Evolutionary conservation across 2,797 vertebrate genomes (phyloP).

Genomic region (Arctocebus calabarensis): DNA sequence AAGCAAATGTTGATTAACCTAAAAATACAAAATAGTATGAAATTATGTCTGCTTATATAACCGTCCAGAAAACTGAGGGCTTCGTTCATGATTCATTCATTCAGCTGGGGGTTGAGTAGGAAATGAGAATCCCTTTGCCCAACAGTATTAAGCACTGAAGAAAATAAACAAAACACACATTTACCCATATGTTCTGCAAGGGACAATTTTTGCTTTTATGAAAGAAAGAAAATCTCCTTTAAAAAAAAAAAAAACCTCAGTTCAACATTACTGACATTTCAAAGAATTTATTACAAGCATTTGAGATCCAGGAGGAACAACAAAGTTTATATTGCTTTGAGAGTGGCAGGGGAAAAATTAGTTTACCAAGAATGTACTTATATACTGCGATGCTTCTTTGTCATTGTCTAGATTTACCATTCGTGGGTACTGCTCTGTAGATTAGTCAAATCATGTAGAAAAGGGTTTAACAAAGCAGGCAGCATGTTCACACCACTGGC

Average conservation of each 20-base stretch:
- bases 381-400: slow-evolving; percentile 49
- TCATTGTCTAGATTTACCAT: slow-evolving; percentile 59
- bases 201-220: slow-evolving; percentile 81
- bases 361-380: slow-evolving; percentile 75
- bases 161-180: slow-evolving; percentile 77
- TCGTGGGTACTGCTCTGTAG: neutral
- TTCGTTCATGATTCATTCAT: slow-evolving; percentile 61
- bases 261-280: slow-evolving; percentile 79
- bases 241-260: slow-evolving; percentile 61
- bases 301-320: slow-evolving; percentile 80
- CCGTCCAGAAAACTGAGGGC: slow-evolving; percentile 16
- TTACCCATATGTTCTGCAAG: slow-evolving; percentile 38
- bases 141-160: slow-evolving; percentile 57
- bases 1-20: slow-evolving; percentile 46
- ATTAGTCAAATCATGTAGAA: slow-evolving; percentile 71
- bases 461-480: slow-evolving; percentile 7
- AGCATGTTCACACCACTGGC: neutral
- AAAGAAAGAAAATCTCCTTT: slow-evolving; percentile 76
- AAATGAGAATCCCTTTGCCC: slow-evolving; percentile 53
- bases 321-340: slow-evolving; percentile 78
- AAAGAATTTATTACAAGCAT: slow-evolving; percentile 81
- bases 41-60: slow-evolving; percentile 53
- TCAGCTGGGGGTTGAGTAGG: neutral
- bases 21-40: neutral
- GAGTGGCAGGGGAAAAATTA: slow-evolving; percentile 71